Evolutionary conservation across 2,797 vertebrate species (phyloP).

Genomic region (Epinephelus awoara): DNA sequence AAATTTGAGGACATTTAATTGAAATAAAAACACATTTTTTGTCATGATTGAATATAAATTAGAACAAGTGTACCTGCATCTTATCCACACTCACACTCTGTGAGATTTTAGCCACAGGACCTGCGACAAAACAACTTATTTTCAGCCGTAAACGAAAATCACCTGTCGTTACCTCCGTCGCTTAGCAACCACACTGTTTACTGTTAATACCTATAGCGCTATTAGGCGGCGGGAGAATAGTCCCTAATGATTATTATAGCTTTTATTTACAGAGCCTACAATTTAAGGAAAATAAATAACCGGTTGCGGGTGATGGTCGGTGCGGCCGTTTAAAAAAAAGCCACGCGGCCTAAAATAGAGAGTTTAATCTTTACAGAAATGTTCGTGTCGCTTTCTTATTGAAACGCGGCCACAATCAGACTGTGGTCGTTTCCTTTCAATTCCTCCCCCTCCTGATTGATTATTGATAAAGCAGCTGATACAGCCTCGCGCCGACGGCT

Average conservation of each 20-base stretch:
- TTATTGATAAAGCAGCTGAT: constrained; percentile 81
- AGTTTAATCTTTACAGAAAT: background rate
- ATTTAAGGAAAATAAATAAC: constrained; percentile 23
- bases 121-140: constrained; percentile 13
- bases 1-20: too few species aligned
- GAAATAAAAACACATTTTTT: too few species aligned
- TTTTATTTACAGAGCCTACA: constrained; percentile 29
- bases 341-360: background rate
- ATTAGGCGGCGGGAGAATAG: constrained; percentile 37
- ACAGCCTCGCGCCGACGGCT: constrained; percentile 43
- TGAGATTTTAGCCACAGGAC: constrained; percentile 13
- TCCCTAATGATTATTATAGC: constrained; percentile 51
- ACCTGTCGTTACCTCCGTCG: constrained; percentile 40
- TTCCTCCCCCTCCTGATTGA: constrained; percentile 57
- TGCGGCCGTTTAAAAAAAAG: background rate
- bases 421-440: constrained; percentile 61
- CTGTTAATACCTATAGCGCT: constrained; percentile 25
- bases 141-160: constrained; percentile 35
- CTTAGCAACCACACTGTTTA: constrained; percentile 60
- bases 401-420: constrained; percentile 52
- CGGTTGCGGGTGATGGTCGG: background rate
- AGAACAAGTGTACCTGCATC: background rate
- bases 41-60: too few species aligned
- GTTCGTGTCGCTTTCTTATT: constrained; percentile 52
- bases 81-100: constrained; percentile 1